Conservation (phyloP, 2,113 vertebrate species). For the Lichenostomus cassidix region DNA sequence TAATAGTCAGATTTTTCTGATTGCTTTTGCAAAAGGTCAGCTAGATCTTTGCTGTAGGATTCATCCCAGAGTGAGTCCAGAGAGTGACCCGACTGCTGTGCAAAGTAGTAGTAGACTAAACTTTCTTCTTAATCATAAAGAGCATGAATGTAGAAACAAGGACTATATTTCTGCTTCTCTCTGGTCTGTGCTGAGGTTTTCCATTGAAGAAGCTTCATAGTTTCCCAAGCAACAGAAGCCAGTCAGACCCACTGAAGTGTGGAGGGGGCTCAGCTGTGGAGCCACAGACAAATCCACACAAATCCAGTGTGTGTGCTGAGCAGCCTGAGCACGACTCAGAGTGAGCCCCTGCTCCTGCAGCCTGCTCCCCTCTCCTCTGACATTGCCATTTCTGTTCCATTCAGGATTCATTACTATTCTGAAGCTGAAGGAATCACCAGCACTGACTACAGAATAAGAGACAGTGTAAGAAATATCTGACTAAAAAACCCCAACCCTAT, state of each 20-base stretch:
- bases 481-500: neutral
- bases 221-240: neutral
- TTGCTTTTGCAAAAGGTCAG: neutral
- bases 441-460: neutral
- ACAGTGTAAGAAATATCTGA: neutral
- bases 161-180: neutral
- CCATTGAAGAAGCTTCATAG: neutral
- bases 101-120: neutral
- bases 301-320: rapidly evolving
- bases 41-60: neutral
- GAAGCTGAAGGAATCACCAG: neutral
- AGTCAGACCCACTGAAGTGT: rapidly evolving
- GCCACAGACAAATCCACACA: neutral
- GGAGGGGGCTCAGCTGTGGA: neutral
- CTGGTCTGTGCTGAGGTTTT: neutral
- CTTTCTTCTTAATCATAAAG: neutral
- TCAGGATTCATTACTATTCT: neutral
- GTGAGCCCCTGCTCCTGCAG: neutral
- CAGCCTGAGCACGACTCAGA: neutral
- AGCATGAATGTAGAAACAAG: neutral
- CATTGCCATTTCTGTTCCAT: neutral
- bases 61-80: too few species aligned
- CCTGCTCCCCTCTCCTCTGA: neutral
- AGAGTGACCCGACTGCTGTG: neutral
- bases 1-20: neutral